Evolutionary conservation across 2,888 invertebrate species (phyloP), one percentile per base, ranked within the genome.

Genomic region (Trissolcus japonicus): DNA sequence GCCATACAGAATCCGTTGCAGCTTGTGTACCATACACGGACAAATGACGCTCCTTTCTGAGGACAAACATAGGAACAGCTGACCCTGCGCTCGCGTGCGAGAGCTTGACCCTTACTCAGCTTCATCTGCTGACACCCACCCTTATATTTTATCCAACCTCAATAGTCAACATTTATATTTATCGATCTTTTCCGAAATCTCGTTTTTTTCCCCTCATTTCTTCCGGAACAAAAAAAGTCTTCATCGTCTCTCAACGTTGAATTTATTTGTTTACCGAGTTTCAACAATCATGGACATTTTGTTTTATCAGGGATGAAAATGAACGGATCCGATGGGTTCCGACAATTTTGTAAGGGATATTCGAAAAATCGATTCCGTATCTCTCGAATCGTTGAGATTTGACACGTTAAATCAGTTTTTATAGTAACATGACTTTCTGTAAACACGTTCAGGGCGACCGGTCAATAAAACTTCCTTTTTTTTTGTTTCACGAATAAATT

Each of bases 61-160:
- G 85, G 86, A 87, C 87, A 88, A 88, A 88, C 86, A 88, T 85
- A 86, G 84, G 87, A 76, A 86, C 88, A 88, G 88, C 88, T 88
- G 88, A 88, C 88, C 88, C 86, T 68, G 85, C 85, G 85, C 83
- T 85, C 86, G 85, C 86, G 86, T 85, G 86, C 85, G 79, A 80
- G 82, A 83, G 68, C 75, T 85, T 88, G 88, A 88, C 87, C 88
- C 83, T 83, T 83, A 86, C 88, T 86, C 85, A 85, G 87, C 85
- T 85, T 88, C 88, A 88, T 88, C 87, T 88, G 87, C 88, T 85
- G 82, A 86, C 85, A 84, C 75, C 83, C 85, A 82, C 82, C 83
- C 83, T 79, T 81, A 75, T 81, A 79, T 68, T 68, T 78, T 68
- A 66, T 73, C 61, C 68, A 51, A 50, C 16, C 68, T 65, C 68